A percentile compares a stretch with the other conserved stretches of the same genome.
phyloP scores from a whole-genome alignment of 2,113 vertebrate species.

The Globicephala melas region DNA sequence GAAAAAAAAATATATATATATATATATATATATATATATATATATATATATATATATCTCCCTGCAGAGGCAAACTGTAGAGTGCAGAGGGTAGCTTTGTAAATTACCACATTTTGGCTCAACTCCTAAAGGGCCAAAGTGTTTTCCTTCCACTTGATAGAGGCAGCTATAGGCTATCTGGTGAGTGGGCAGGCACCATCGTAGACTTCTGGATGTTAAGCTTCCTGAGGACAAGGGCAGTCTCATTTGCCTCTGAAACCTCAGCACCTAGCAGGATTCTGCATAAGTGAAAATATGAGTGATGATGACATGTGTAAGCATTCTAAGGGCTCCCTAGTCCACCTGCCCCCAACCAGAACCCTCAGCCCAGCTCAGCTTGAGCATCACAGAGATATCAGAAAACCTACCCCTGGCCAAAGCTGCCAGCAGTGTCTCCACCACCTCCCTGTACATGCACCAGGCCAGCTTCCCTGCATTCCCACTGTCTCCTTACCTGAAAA shows the following conservation, averaged over 20 bases:
- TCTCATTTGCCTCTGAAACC: not conserved
- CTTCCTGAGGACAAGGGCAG: not conserved
- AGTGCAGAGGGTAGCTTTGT: not conserved
- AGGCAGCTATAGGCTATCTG: not conserved
- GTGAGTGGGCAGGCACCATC: too few species aligned
- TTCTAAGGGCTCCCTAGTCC: not conserved
- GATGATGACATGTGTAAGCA: accelerated
- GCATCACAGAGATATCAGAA: not conserved
- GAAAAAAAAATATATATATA: too few species aligned
- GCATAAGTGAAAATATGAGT: too few species aligned
- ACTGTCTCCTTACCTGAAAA: not conserved
- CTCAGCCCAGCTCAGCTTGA: not conserved
- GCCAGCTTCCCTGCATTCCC: not conserved
- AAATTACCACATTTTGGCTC: not conserved
- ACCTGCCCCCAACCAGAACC: not conserved
- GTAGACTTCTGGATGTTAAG: not conserved
- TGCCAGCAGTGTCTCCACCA: not conserved
- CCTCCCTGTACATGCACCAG: not conserved
- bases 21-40: too few species aligned
- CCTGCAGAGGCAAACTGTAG: not conserved
- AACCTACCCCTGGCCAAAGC: not conserved
- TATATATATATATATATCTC: too few species aligned
- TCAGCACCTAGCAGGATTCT: not conserved
- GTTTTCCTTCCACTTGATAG: not conserved
- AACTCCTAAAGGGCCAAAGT: not conserved